Evolutionary conservation across 2,797 vertebrate genomes (phyloP), one percentile per base, ranked within the genome.

Genomic region (Urophycis tenuis): DNA sequence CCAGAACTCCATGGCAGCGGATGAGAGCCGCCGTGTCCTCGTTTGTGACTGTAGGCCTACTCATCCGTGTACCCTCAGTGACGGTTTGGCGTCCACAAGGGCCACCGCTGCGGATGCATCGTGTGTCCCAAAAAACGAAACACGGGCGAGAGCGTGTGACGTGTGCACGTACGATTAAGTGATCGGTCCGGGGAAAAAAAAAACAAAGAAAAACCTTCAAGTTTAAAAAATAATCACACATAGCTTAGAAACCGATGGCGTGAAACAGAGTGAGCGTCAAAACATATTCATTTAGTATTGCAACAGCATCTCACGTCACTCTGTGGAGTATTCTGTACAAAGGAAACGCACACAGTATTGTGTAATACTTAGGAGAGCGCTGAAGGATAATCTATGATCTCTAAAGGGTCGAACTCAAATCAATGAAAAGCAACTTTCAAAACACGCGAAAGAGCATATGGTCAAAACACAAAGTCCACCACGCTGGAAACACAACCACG

Each of bases 401-500:
- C 29, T 67, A 29, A 67, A 67, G 76, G 31, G 9, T 31, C 77
- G 78, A 81, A 86, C 74, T 87, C 79, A 91, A 92, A 91, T 92
- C 83, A 89, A 78, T 90, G 85, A 89, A 87, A 88, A 89, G 91
- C 91, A 91, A 91, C 92, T 92, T 92, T 91, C 92, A 92, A 89
- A 92, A 92, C 15, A 85, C 90, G 67, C 19, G 93, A 95, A 93
- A 93, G 86, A 93, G 89, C 92, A 94, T 90, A 92, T 91, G 93
- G 92, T 90, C 88, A 94, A 94, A 89, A 94, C 92, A 94, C 94
- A 89, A 90, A 91, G 82, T 85, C 93, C 94, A 98, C 94, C 77
- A 89, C 93, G 87, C 93, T 92, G 81, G 84, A 93, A 95, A 94
- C 92, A 96, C 93, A 87, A 94, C 93, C 93, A 96, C 95, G 92